Base-by-base conservation (phyloP, 1,140 invertebrate species). In the Platyscapa corneri region DNA sequence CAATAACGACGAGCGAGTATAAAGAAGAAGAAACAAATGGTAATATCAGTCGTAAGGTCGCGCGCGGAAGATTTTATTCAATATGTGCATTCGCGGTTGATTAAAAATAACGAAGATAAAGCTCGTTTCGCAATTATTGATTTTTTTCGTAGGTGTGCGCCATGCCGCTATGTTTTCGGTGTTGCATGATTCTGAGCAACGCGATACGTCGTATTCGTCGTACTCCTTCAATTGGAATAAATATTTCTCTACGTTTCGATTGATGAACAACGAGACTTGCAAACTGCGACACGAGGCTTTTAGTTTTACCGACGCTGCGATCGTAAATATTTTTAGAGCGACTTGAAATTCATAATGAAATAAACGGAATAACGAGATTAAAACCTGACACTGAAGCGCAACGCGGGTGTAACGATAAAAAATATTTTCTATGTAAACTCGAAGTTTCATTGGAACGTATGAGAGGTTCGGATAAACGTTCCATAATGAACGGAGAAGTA, bases 61-160 rank as follows among this genome's bases (percentile, higher is more conserved):
- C 65, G 39, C 83, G 20, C 49, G 60, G 42, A 76, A 56, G 82
- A 39, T 67, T 77, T 78, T 70, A n/a, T 74, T 49, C 65, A 37
- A 70, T 65, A 7, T 37, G 14, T 70, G 65, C 10, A 34, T 3
- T 70, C 65, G 20, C n/a, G 10, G 2, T 20, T 46, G 16, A 46
- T 46, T 49, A 49, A 76, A 76, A 49, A 76, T 46, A 76, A 49
- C 49, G n/a, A 5, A 70, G 34, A 70, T 60, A 60, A 23, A 23
- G 27, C 56, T 60, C 27, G 49, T 60, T 60, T 60, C 23, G 27
- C 3, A 23, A 60, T 60, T 27, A 60, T 60, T 60, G 20, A 60
- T 60, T 60, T 60, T 60, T 10, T 60, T 60, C 27, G 56, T 27
- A 27, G 56, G 5, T 60, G 14, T 27, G 10, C 20, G 56, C 56